Percentiles rank a stretch among this genome's conserved stretches.
Evolutionary conservation across 2,888 invertebrate genomes (phyloP).

Genomic region (Phania funesta): DNA sequence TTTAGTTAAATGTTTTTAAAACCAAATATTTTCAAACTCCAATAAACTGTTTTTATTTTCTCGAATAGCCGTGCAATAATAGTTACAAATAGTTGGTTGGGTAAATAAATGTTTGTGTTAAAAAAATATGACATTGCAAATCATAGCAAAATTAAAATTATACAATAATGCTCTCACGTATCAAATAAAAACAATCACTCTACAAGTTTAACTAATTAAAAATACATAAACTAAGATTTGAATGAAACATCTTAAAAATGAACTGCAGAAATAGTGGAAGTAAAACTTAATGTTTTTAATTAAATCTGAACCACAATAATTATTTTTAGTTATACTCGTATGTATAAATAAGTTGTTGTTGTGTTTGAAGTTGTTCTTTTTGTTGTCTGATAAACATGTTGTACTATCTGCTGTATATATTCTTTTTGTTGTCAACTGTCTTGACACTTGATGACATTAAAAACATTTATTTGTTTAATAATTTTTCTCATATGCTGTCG

Average conservation of each 20-base stretch:
- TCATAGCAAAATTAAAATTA: slow-evolving; percentile 4
- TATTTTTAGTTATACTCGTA: background rate
- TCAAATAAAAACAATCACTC: background rate
- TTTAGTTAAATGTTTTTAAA: too few species aligned
- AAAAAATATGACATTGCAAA: slow-evolving; percentile 28
- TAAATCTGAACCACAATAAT: background rate
- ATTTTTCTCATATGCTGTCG: background rate
- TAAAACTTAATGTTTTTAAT: too few species aligned
- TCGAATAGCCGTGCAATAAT: too few species aligned
- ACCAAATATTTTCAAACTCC: too few species aligned
- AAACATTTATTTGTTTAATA: background rate
- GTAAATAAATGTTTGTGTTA: background rate
- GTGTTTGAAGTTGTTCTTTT: background rate
- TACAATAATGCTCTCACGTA: background rate
- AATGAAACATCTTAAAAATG: background rate
- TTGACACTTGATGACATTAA: slow-evolving; percentile 56
- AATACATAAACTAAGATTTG: background rate
- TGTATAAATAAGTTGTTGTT: background rate
- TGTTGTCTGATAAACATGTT: background rate
- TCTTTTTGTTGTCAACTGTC: slow-evolving; percentile 53
- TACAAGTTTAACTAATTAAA: background rate
- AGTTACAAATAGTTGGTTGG: too few species aligned
- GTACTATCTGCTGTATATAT: background rate
- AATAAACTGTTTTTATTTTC: too few species aligned
- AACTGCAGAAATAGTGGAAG: too few species aligned